Base-by-base conservation (phyloP, 2,113 vertebrate species). In the Rhizomys pruinosus region DNA sequence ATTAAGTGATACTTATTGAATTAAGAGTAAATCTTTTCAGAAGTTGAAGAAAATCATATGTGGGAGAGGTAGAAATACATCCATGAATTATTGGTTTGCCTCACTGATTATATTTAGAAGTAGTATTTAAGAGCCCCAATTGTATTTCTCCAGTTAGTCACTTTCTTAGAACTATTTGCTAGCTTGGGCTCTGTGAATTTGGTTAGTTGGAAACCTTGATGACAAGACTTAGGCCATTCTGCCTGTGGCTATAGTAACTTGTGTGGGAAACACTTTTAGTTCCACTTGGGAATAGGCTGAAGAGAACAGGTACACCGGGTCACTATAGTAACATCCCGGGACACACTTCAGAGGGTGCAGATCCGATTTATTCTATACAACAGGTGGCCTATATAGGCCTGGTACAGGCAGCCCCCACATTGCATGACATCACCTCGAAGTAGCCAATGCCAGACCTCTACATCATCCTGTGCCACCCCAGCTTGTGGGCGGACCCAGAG, bases 1-100 rank as follows among this genome's bases (percentile, higher is more conserved):
- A 73, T 71, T 69, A 86, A 88, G 34, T 89, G 59, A 71, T 64
- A 25, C 59, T 61, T 86, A 23, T 95, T 90, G 81, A 95, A 78
- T 78, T 81, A 92, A 79, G 85, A 81, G 22, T 47, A 71, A 57
- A 29, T 25, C 55, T 61, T 96, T 57, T 82, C 32, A 16, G 22
- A 22, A 95, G 84, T 25, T 96, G 71, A 88, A 63, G n/a, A 87
- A 93, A 89, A 66, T 52, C 12, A 0, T 84, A 19, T 29, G 68
- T 96, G 69, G 57, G 9, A 82, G 84, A 93, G 68, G 63, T 69
- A 77, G 85, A 73, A 94, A 72, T 52, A 44, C n/a, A 59, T 13
- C 55, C 6, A 16, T 90, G 85, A 74, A 63, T 94, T 92, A 68
- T 52, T 85, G 57, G 15, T 72, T 86, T 96, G 57, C 52, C 17